These are phyloP conservation scores for Sinocyclocheilus anophthalmus DNA, from an alignment of 2,113 vertebrate species.

Conservation along the genomic window DNA sequence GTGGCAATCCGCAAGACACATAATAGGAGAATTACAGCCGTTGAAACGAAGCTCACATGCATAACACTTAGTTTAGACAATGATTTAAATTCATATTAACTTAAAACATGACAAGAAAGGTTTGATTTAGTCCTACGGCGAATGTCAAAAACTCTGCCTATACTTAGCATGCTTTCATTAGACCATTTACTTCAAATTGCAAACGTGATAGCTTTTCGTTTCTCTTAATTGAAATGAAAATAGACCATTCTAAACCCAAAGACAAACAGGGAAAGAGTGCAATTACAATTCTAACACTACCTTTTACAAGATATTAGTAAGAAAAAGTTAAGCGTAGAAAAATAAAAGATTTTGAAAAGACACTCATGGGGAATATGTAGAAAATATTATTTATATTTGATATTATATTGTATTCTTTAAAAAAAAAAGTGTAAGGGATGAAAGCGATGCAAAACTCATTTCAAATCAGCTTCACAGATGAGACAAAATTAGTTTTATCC, in stretches of 20 bases:
- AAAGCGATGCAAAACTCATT: neutral
- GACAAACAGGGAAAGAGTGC: neutral
- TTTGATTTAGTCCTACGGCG: slow-evolving; percentile 23
- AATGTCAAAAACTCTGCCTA: slow-evolving; percentile 13
- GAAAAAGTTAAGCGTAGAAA: neutral
- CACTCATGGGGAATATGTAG: neutral
- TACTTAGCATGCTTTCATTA: slow-evolving; percentile 17
- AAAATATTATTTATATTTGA: neutral
- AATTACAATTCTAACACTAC: slow-evolving; percentile 15
- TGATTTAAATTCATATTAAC: slow-evolving; percentile 41
- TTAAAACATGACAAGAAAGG: slow-evolving; percentile 41
- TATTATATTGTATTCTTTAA: too few relatives aligned
- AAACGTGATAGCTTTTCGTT: slow-evolving; percentile 7
- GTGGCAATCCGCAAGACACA: slow-evolving; percentile 32
- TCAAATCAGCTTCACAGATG: neutral
- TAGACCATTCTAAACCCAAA: neutral
- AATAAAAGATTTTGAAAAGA: neutral
- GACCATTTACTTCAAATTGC: slow-evolving; percentile 25
- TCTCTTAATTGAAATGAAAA: slow-evolving; percentile 27
- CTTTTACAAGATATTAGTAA: neutral
- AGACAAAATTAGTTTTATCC: neutral
- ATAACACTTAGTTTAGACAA: slow-evolving; percentile 28
- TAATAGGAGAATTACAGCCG: slow-evolving; percentile 39
- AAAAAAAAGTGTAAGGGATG: neutral
- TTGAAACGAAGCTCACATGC: slow-evolving; percentile 35